Evolutionary conservation across 2,113 vertebrate species (phyloP).

Genomic region (Campylorhamphus procurvoides): DNA sequence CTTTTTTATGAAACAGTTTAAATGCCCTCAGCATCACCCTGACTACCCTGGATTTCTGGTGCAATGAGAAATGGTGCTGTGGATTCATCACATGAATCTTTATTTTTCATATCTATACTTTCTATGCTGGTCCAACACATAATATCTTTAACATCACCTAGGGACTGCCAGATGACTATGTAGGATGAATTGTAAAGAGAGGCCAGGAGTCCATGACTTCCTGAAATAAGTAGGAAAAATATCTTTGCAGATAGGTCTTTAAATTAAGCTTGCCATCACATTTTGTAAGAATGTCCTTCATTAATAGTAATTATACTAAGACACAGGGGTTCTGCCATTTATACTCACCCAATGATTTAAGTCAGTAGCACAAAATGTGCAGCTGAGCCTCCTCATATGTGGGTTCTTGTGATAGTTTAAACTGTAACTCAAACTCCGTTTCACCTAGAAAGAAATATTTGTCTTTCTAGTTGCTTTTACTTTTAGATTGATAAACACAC

Average conservation of each 20-base stretch:
- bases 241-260: not conserved
- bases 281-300: not conserved
- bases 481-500: not conserved
- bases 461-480: conserved; percentile 13
- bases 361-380: not conserved
- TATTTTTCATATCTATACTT: not conserved
- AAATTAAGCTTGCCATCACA: not conserved
- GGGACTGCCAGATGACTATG: accelerated
- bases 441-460: not conserved
- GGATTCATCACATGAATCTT: not conserved
- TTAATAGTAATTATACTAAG: not conserved
- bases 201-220: not conserved
- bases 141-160: not conserved
- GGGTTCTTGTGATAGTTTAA: not conserved
- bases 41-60: not conserved
- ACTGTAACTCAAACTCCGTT: not conserved
- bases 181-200: not conserved
- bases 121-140: not conserved
- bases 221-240: not conserved
- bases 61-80: not conserved
- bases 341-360: not conserved
- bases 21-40: not conserved
- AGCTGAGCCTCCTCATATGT: not conserved
- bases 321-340: not conserved
- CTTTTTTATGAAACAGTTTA: not conserved